Conservation (phyloP, 2,888 invertebrate species). For the Chalcosyrphus nemorum region DNA sequence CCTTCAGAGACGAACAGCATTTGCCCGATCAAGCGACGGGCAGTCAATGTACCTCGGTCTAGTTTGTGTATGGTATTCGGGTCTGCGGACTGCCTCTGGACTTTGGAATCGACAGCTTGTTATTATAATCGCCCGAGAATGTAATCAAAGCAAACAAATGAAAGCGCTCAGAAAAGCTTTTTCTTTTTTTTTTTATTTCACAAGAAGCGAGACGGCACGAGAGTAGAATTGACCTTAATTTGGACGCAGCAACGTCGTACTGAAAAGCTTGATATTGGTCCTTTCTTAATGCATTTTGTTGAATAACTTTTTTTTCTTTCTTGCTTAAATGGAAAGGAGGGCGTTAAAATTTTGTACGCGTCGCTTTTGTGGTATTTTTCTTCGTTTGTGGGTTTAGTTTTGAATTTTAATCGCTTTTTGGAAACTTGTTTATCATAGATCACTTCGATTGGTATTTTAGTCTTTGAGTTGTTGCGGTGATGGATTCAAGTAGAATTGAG, state of each 20-base stretch:
- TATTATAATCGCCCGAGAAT: conserved; percentile 6
- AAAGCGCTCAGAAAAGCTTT: too few relatives aligned
- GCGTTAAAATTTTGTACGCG: too few relatives aligned
- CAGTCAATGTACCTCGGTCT: conserved; percentile 24
- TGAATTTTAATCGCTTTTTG: too few relatives aligned
- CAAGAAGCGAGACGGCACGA: too few relatives aligned
- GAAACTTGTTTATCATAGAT: too few relatives aligned
- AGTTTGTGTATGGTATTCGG: not conserved
- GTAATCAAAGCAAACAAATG: conserved; percentile 23
- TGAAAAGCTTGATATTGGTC: not conserved
- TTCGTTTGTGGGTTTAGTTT: too few relatives aligned
- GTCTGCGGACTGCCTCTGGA: conserved; percentile 23
- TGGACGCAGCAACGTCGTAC: not conserved
- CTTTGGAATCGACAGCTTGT: conserved; percentile 44
- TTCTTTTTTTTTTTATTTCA: too few relatives aligned
- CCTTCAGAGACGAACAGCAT: not conserved
- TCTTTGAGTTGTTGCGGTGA: too few relatives aligned
- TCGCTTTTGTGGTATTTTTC: too few relatives aligned
- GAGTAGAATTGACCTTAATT: conserved; percentile 48
- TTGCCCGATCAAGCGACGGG: not conserved
- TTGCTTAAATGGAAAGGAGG: too few relatives aligned
- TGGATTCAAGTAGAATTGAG: too few relatives aligned
- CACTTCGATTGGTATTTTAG: too few relatives aligned
- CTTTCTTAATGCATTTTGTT: not conserved
- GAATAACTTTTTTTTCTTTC: not conserved